These are phyloP conservation scores for Sterna hirundo DNA, from an alignment of 2,113 vertebrate genomes.

Conservation along the genomic window DNA sequence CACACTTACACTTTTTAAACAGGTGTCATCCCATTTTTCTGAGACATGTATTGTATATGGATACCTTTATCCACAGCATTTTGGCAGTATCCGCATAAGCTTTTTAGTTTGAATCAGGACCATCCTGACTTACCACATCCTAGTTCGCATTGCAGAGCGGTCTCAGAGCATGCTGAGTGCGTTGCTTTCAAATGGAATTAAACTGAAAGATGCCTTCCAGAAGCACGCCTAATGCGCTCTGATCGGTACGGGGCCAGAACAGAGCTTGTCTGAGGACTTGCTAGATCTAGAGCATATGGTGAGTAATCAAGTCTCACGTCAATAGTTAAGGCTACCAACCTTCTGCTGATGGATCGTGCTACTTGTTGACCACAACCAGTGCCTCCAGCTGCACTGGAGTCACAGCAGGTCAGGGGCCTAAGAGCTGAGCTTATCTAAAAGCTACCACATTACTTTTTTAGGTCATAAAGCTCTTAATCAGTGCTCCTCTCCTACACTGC, in stretches of 20 bases:
- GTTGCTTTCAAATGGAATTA: background rate
- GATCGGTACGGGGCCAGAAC: background rate
- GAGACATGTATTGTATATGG: background rate
- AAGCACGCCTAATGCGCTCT: background rate
- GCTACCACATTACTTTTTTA: background rate
- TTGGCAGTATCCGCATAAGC: background rate
- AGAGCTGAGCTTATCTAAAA: background rate
- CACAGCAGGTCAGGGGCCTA: background rate
- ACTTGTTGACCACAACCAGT: background rate
- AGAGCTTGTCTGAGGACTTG: background rate
- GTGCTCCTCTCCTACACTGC: background rate
- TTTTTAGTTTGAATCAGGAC: background rate
- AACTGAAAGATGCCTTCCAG: background rate
- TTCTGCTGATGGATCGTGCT: background rate
- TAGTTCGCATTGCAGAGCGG: accelerated
- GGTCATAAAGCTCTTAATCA: background rate
- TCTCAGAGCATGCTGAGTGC: background rate
- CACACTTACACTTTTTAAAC: background rate
- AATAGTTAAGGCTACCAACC: background rate
- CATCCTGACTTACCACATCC: background rate
- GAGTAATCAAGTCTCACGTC: background rate
- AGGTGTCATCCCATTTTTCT: background rate
- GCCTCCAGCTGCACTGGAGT: background rate
- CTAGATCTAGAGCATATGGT: background rate
- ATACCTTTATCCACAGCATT: background rate